Evolutionary conservation across 2,113 vertebrate genomes (phyloP).

Genomic region (Cryptomyrus ogoouensis): DNA sequence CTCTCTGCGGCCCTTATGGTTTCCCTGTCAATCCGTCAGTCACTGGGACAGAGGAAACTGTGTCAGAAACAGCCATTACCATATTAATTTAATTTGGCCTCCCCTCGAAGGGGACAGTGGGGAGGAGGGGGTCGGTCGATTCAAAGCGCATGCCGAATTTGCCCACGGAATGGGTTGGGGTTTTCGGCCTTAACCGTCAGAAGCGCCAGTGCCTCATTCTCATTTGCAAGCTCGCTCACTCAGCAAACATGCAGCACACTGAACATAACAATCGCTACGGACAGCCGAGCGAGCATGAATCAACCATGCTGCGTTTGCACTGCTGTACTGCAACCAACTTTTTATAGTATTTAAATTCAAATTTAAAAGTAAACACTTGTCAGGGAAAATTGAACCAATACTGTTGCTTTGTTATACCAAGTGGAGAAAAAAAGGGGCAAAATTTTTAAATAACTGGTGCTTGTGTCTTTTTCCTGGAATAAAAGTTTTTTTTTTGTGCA

Average conservation of each 20-base stretch:
- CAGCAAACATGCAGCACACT: background rate
- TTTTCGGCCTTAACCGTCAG: background rate
- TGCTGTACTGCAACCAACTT: background rate
- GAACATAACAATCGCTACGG: background rate
- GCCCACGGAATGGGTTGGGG: background rate
- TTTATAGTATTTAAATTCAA: background rate
- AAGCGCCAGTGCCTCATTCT: background rate
- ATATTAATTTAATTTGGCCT: slow-evolving; percentile 35
- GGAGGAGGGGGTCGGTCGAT: background rate
- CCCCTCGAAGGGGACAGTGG: background rate
- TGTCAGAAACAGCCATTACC: slow-evolving; percentile 29
- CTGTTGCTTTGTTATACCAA: background rate
- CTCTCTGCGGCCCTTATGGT: slow-evolving; percentile 37
- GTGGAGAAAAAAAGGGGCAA: background rate
- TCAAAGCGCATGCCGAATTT: background rate
- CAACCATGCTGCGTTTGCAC: background rate
- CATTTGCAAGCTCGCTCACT: background rate
- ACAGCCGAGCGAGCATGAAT: background rate
- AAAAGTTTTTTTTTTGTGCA: background rate
- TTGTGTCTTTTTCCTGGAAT: background rate
- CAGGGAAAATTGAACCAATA: background rate
- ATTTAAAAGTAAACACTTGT: background rate
- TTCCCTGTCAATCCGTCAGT: slow-evolving; percentile 40
- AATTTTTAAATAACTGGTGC: background rate
- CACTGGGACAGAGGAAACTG: slow-evolving; percentile 40